Base-by-base conservation (phyloP, 2,113 vertebrate species). In the Pterocles orientalis region DNA sequence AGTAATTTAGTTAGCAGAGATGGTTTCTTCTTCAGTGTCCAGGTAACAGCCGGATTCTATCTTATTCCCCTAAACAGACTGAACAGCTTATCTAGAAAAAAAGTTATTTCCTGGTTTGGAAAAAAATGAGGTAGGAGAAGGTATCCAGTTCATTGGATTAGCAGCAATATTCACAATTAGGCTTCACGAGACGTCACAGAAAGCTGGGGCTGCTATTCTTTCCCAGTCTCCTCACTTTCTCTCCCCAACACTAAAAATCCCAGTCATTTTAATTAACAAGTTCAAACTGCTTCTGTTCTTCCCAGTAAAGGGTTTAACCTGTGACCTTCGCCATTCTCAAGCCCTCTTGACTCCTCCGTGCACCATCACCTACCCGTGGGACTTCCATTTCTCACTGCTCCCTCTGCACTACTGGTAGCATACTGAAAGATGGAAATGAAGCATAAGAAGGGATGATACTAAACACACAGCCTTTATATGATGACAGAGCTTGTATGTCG, bases 221-320 rank as follows among this genome's bases (percentile, higher is more conserved):
- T 54, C 48, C 82, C 45, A 26, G 34, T 31, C 73, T 64, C 76
- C 65, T 87, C 77, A 34, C 76, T 87, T 86, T 92, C 91, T 75
- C 13, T 48, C 29, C 47, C 58, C 78, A 53, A 54, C 31, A 51
- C 43, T 39, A 76, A 84, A 85, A 94, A 90, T 76, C 72, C 58
- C 88, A 89, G 71, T 26, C 87, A 94, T 97, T 96, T 95, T 92
- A 92, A 92, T 86, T 79, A 94, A 93, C 76, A 94, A 96, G 96
- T 96, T 95, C 96, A 96, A 93, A 95, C 92, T 81, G 90, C 95
- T 96, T 85, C 97, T 97, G 94, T 96, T 94, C 91, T 77, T 89
- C 84, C 88, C 94, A 45, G 73, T 51, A 68, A 92, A 95, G 91
- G 94, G 92, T 94, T 86, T 94, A 97, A 96, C 97, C 97, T 68